Base-by-base conservation (phyloP, 2,797 vertebrate species). In the Moxostoma hubbsi region DNA sequence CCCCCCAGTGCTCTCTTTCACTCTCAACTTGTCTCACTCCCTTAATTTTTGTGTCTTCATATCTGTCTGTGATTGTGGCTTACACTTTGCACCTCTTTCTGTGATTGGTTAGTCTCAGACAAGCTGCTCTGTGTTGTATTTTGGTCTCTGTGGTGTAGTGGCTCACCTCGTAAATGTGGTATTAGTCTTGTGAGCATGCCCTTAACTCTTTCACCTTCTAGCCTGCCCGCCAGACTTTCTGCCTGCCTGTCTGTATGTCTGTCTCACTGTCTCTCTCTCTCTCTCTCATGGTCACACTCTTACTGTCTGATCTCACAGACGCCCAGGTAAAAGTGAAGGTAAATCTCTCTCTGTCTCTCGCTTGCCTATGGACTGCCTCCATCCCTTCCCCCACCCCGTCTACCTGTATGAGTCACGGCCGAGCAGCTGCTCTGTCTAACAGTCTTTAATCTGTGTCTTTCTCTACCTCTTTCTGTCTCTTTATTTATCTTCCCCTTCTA, bases 211-310 rank as follows among this genome's bases (percentile, higher is more conserved):
- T 90, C 92, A 90, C 89, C 90, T 91, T 91, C 91, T 87, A 89
- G 90, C 93, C 88, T 93, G 92, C 92, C 89, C 87, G 91, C 92
- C 92, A 88, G 89, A 92, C 92, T 94, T 90, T 92, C 91, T 91
- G 90, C 92, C 93, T 92, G 85, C 84, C 86, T 92, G 90, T 93
- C 88, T 89, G 91, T 94, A 92, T 87, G 92, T 94, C 93, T 93
- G 93, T 94, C 93, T 95, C 93, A 94, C 93, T 94, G 93, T 95
- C 92, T 95, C 91, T 95, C 93, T 95, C 89, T 95, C 93, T 94
- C 90, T 93, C 91, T 93, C 93, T 94, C 92, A 90, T 86, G 89
- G 92, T 94, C 92, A 94, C 90, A 92, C 89, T 94, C 88, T 94
- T 88, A 91, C 90, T 90, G 92, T 95, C 92, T 94, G 93, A 90